Evolutionary conservation across 2,888 invertebrate genomes (phyloP), one percentile per base, ranked within the genome.

Genomic region (Harpagoxenus sublaevis): DNA sequence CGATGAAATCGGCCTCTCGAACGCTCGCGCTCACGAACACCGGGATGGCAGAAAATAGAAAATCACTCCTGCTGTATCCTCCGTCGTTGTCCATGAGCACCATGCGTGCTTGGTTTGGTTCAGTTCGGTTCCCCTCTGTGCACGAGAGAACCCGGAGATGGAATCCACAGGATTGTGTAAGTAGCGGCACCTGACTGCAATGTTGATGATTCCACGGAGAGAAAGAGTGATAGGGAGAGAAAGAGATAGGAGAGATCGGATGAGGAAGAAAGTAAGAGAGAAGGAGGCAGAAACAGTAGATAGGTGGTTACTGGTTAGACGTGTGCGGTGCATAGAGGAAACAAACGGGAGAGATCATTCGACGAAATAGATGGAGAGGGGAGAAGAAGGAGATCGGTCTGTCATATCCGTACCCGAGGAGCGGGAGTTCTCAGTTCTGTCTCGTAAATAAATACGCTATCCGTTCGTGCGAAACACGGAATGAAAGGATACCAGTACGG

Each of bases 151-250:
- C 84, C 87, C 87, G 75, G 86, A 90, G 90, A 92, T 91, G 92
- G 92, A 93, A 94, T 93, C 91, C 92, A 91, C 90, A 90, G 88
- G 79, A 93, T 94, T 94, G 93, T 94, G 93, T 92, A 94, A 94
- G 93, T 91, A 91, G 91, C 89, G 93, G 93, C 94, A 93, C 94
- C 94, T 93, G 93, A 94, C 92, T 93, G 92, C 92, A 94, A 93
- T 93, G 91, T 91, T 91, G 93, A 93, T 93, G 91, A 87, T 89
- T 90, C 87, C 84, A 42, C 35, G 84, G 87, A 81, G 60, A 66
- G 83, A 70, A 68, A 75, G 86, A 60, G n/a, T 18, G 84, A 63
- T 57, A 53, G 70, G 8, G 57, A 70, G 65, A 53, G 28, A 83
- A 39, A 53, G 48, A 57, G 31, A 62, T 66, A 62, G 48, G 31